Evolutionary conservation across 1,140 invertebrate genomes (phyloP).

Genomic region (Phthorimaea operculella): DNA sequence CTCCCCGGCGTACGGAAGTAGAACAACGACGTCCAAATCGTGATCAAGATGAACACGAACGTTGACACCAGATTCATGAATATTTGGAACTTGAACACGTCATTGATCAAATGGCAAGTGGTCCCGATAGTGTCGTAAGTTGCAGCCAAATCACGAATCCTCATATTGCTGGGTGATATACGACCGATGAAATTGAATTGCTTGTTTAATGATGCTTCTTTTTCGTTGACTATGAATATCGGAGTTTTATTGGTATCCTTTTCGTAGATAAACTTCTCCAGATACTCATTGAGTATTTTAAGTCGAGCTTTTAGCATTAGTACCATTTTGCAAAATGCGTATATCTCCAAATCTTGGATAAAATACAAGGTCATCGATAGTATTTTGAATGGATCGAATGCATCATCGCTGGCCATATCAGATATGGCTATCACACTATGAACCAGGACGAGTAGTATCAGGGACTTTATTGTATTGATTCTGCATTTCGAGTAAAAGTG

Average conservation of each 20-base stretch:
- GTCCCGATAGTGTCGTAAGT: constrained; percentile 35
- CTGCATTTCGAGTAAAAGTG: constrained; percentile 26
- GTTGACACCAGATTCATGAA: constrained; percentile 37
- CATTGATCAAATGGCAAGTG: constrained; percentile 29
- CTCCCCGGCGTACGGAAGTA: constrained; percentile 18
- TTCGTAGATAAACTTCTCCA: constrained; percentile 26
- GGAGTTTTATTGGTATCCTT: constrained; percentile 14
- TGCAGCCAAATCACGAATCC: constrained; percentile 29
- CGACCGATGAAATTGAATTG: constrained; percentile 28
- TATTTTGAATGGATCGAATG: constrained; percentile 1
- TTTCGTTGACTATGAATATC: constrained; percentile 15
- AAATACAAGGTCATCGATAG: constrained; percentile 19
- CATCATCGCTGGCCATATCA: constrained; percentile 12
- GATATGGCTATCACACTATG: constrained; percentile 11
- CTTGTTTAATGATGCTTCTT: constrained; percentile 11
- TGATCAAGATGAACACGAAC: constrained; percentile 37
- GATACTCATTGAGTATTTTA: constrained; percentile 29
- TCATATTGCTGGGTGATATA: constrained; percentile 23
- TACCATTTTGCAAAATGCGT: constrained; percentile 34
- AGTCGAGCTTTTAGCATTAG: constrained; percentile 27
- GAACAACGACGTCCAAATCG: constrained; percentile 40
- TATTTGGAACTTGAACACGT: constrained; percentile 40
- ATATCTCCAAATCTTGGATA: constrained; percentile 32
- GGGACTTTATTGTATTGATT: constrained; percentile 10
- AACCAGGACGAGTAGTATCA: constrained; percentile 9